A percentile compares a stretch with the other conserved stretches of the same genome.
Evolutionary conservation across 2,797 vertebrate genomes (phyloP).

Genomic region (Potorous gilbertii): DNA sequence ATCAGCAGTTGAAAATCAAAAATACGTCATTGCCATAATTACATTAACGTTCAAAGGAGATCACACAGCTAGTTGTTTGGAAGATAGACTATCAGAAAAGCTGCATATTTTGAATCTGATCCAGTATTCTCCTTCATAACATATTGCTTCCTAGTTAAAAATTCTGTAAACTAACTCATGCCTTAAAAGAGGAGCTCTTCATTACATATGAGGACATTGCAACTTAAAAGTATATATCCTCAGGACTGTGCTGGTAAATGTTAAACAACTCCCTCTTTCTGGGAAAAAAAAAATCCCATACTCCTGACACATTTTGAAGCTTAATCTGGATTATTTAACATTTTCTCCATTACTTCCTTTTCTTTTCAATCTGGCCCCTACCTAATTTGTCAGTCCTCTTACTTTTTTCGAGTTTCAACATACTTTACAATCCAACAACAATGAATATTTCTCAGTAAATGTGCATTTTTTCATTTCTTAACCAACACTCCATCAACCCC

Average conservation of each 20-base stretch:
- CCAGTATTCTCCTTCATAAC: background rate
- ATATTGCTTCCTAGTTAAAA: background rate
- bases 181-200: background rate
- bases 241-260: background rate
- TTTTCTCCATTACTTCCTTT: background rate
- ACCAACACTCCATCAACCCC: background rate
- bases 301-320: background rate
- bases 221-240: background rate
- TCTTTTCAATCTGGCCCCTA: background rate
- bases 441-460: background rate
- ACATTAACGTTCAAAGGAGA: constrained; percentile 54
- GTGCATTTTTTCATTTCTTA: background rate
- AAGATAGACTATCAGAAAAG: background rate
- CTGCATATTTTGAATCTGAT: background rate
- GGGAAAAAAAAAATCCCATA: background rate
- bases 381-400: background rate
- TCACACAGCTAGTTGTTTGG: background rate
- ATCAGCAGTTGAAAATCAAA: constrained; percentile 66
- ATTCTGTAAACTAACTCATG: background rate
- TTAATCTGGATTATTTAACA: background rate
- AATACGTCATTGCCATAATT: constrained; percentile 69
- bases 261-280: background rate
- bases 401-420: background rate
- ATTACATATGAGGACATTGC: background rate
- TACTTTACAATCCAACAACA: background rate